Evolutionary conservation across 2,888 invertebrate genomes (phyloP).

Genomic region (Sericinus montela): DNA sequence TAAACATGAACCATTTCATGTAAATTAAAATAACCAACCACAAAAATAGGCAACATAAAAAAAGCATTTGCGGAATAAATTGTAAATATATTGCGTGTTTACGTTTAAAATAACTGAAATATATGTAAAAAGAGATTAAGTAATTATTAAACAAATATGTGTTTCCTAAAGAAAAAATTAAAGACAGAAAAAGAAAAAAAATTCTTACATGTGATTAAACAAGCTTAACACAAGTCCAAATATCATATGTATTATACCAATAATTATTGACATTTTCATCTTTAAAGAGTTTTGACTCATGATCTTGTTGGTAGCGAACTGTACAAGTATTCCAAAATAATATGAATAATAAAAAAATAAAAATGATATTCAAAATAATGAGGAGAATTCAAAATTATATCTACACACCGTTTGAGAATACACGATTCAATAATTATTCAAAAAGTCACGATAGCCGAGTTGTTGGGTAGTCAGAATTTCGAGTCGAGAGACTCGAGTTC

Average conservation of each 20-base stretch:
- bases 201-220: conserved; percentile 82
- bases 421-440: too few species aligned
- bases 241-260: conserved; percentile 96
- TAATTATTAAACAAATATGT: not conserved
- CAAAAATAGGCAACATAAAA: conserved; percentile 90
- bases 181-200: too few species aligned
- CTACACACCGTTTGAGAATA: too few species aligned
- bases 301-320: conserved; percentile 87
- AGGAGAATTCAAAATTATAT: too few species aligned
- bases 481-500: too few species aligned
- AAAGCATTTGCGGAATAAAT: conserved; percentile 94
- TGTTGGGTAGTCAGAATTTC: too few species aligned
- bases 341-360: too few species aligned
- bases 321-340: conserved; percentile 25
- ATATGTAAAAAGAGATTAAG: not conserved
- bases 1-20: conserved; percentile 89
- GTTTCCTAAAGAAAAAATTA: too few species aligned
- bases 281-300: conserved; percentile 94
- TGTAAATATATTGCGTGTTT: conserved; percentile 83
- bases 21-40: conserved; percentile 93
- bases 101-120: conserved; percentile 80
- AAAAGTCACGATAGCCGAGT: too few species aligned
- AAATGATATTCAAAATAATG: too few species aligned
- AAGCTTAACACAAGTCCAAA: conserved; percentile 90
- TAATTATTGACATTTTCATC: conserved; percentile 95